These are phyloP conservation scores for Pseudachorutes palmiensis DNA, from an alignment of 1,140 invertebrate species.

Conservation along the genomic window DNA sequence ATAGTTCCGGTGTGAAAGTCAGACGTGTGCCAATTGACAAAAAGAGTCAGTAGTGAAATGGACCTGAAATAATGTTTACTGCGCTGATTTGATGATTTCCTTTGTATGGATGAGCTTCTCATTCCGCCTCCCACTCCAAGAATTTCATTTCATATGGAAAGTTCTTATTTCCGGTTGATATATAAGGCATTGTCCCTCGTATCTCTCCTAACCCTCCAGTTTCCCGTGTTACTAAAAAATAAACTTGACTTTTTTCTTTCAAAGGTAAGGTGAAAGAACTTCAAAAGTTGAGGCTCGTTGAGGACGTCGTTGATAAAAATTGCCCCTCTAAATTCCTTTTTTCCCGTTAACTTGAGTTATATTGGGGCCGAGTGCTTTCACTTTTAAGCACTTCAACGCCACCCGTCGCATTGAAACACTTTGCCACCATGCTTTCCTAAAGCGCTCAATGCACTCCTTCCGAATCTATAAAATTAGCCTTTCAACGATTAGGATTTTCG, in stretches of 20 bases:
- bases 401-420: too few relatives aligned
- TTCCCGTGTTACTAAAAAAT: too few relatives aligned
- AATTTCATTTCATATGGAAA: neutral
- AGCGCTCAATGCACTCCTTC: too few relatives aligned
- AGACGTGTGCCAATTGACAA: neutral
- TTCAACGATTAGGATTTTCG: too few relatives aligned
- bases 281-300: neutral
- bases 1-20: too few relatives aligned
- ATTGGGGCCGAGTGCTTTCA: neutral
- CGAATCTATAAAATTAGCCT: too few relatives aligned
- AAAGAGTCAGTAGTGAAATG: neutral
- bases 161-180: neutral
- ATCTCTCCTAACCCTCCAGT: too few relatives aligned
- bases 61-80: neutral
- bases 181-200: too few relatives aligned
- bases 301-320: neutral
- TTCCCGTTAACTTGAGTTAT: too few relatives aligned
- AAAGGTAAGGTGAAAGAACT: neutral
- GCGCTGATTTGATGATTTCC: neutral
- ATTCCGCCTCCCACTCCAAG: neutral
- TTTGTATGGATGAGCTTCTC: neutral
- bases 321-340: neutral
- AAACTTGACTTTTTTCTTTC: neutral
- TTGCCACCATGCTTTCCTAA: too few relatives aligned
- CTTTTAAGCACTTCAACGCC: neutral